Base-by-base conservation (phyloP, 2,113 vertebrate genomes). In the Microtus richardsoni region DNA sequence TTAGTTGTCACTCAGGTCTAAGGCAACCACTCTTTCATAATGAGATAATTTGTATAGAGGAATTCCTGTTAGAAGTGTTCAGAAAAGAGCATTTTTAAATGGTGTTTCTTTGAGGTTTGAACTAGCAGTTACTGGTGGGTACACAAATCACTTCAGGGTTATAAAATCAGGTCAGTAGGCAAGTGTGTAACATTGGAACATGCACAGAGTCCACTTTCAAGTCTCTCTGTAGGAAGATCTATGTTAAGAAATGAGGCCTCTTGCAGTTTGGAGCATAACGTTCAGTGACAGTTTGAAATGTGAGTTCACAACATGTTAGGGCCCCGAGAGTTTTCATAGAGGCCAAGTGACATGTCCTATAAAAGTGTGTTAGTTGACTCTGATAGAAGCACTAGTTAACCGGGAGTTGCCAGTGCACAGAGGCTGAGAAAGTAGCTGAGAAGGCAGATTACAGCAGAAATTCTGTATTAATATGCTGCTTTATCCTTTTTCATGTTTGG, bases 241-340 rank as follows among this genome's bases (percentile, higher is more conserved):
- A 60, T 91, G 89, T 96, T 66, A 88, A 90, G 36, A 96, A 96
- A 77, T 17, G 16, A 26, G 7, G 5, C 88, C 83, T 79, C 70
- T 94, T 80, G 62, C 4, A 68, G 71, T 9, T 93, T 91, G 36
- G 19, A 92, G 93, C 77, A 77, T 78, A 89, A 94, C 80, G 62
- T 94, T 77, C 58, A 91, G 82, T 88, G 93, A 95, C 88, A 91
- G 36, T 41, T 91, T 91, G 30, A 97, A 89, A 93, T 94, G 77
- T 47, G n/a, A 52, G 91, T 96, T 89, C 84, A 77, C 49, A 41
- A 71, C 11, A 7, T 94, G 71, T 88, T 85, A 41, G 17, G 89
- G 94, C 21, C 91, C 87, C 83, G 88, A 91, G 5, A 87, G 70
- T 77, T 93, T 93, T 91, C 71, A 87, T 14, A 79, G 79, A 88